A percentile compares a stretch with the other conserved stretches of the same genome.
Evolutionary conservation across 2,113 vertebrate genomes (phyloP).

Genomic region (Chamaea fasciata): DNA sequence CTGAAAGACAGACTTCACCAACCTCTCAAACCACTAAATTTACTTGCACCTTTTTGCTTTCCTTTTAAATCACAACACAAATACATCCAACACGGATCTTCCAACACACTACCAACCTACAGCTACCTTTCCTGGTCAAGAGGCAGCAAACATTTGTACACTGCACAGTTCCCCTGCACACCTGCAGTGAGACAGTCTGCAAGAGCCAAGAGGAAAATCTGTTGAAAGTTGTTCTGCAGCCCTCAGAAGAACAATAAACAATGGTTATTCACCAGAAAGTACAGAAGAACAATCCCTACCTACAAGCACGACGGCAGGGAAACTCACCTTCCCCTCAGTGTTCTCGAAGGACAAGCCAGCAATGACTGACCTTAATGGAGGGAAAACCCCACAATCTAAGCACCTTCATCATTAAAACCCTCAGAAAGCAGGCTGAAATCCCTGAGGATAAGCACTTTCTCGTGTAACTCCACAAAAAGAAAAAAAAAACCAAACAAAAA

Average conservation of each 20-base stretch:
- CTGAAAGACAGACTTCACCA: background rate
- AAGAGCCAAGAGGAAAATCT: background rate
- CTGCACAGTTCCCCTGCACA: background rate
- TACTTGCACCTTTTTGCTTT: background rate
- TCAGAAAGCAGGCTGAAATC: background rate
- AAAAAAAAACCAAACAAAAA: background rate
- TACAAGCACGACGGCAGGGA: background rate
- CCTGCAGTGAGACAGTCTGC: background rate
- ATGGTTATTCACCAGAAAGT: slow-evolving; percentile 5
- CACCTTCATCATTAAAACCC: background rate
- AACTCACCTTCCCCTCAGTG: background rate
- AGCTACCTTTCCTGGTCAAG: background rate
- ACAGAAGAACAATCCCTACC: background rate
- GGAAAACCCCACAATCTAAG: background rate
- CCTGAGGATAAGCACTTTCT: background rate
- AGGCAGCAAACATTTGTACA: background rate
- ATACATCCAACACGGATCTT: background rate
- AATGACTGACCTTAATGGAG: background rate
- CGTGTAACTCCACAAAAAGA: background rate
- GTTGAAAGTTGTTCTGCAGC: background rate
- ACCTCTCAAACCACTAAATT: background rate
- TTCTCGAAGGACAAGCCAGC: background rate
- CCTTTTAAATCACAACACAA: background rate
- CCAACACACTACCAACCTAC: background rate
- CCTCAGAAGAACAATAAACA: slow-evolving; percentile 34